phyloP scores from a whole-genome alignment of 2,888 invertebrate genomes.

The Myathropa florea region DNA sequence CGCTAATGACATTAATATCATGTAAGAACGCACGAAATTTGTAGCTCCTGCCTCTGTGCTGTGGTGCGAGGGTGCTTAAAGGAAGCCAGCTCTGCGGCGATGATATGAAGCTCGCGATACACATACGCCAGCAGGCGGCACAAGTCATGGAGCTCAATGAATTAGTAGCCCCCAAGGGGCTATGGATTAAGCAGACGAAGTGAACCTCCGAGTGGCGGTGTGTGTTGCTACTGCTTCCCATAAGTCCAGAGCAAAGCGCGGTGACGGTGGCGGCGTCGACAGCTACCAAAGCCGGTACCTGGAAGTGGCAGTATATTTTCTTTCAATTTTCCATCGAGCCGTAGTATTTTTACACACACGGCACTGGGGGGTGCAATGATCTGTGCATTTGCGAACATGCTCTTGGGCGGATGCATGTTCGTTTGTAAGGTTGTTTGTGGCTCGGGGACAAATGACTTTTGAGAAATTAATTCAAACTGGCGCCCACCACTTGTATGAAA shows the following conservation, averaged over 20 bases:
- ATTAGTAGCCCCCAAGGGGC: slow-evolving; percentile 24
- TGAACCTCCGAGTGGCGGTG: neutral
- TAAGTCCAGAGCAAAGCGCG: neutral
- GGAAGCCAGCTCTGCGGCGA: slow-evolving; percentile 1
- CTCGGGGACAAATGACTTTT: neutral
- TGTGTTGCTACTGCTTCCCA: neutral
- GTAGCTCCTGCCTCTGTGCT: neutral
- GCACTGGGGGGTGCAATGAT: slow-evolving; percentile 51
- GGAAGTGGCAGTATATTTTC: slow-evolving; percentile 30
- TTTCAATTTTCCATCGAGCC: slow-evolving; percentile 27
- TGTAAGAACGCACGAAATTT: slow-evolving; percentile 53
- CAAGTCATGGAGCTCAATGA: slow-evolving; percentile 34
- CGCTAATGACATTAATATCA: slow-evolving; percentile 62
- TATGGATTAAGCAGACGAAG: slow-evolving; percentile 35
- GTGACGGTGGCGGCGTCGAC: neutral
- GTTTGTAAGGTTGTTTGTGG: neutral
- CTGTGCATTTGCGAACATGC: slow-evolving; percentile 15
- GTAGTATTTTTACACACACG: slow-evolving; percentile 25
- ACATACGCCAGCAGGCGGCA: slow-evolving; percentile 35
- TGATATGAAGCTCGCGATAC: slow-evolving; percentile 13
- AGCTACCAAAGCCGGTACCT: slow-evolving; percentile 3
- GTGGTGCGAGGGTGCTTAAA: neutral
- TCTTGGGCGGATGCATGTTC: neutral
- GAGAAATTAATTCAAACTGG: slow-evolving; percentile 39
- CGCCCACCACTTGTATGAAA: slow-evolving; percentile 32